Conservation (phyloP, 2,797 vertebrate genomes). For the Anas capensis region DNA sequence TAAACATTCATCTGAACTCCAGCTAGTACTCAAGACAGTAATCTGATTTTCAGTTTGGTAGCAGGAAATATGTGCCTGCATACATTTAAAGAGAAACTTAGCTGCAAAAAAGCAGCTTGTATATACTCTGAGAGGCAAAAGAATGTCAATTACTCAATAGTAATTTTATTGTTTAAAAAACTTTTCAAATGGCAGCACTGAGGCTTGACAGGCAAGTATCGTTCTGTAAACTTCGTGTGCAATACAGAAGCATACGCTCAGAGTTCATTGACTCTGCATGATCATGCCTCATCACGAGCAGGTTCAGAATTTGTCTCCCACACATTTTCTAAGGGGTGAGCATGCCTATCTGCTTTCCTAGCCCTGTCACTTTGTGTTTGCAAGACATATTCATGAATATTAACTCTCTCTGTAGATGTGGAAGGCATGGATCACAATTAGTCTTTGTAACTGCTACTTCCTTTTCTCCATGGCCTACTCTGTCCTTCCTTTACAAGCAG, state of each 20-base stretch:
- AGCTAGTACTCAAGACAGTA: conserved; percentile 46
- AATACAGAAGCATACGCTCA: background rate
- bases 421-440: conserved; percentile 25
- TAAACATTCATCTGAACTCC: conserved; percentile 72
- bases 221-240: background rate
- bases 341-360: background rate
- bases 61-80: conserved; percentile 17
- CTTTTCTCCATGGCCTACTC: background rate
- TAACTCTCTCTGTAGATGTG: background rate
- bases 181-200: background rate
- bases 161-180: background rate
- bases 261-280: background rate
- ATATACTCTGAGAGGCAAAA: conserved; percentile 11
- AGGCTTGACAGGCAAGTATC: background rate
- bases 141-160: background rate
- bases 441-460: background rate
- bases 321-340: background rate
- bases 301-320: background rate
- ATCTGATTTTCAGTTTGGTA: conserved; percentile 61
- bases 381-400: background rate
- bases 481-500: background rate
- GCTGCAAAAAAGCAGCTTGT: background rate
- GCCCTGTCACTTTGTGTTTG: conserved; percentile 36
- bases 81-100: background rate
- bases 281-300: background rate